Conservation (phyloP, 2,797 vertebrate genomes). For the Ciconia nigra region DNA sequence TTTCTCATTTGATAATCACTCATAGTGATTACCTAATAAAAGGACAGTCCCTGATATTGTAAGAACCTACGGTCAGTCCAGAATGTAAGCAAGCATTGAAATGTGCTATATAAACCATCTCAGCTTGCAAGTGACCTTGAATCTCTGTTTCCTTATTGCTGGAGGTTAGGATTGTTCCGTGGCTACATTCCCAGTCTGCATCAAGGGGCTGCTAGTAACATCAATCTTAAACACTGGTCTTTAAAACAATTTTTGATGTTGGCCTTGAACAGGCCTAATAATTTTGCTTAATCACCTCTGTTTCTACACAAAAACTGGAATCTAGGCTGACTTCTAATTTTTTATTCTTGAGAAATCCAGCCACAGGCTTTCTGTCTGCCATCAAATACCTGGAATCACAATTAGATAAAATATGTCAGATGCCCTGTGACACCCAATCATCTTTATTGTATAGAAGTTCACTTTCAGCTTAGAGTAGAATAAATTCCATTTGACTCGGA, state of each 20-base stretch:
- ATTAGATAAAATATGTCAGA: slow-evolving; percentile 24
- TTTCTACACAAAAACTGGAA: slow-evolving; percentile 44
- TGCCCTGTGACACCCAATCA: slow-evolving; percentile 15
- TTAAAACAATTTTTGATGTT: slow-evolving; percentile 47
- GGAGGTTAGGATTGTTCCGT: slow-evolving; percentile 51
- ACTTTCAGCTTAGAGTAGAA: slow-evolving; percentile 14
- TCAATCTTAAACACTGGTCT: slow-evolving; percentile 48
- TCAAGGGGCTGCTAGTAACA: slow-evolving; percentile 43
- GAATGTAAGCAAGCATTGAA: slow-evolving; percentile 44
- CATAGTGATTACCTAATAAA: slow-evolving; percentile 47
- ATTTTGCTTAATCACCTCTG: slow-evolving; percentile 53
- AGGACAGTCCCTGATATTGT: slow-evolving; percentile 48
- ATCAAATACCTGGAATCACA: slow-evolving; percentile 32
- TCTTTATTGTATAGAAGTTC: slow-evolving; percentile 24
- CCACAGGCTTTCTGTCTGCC: slow-evolving; percentile 6
- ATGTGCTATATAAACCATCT: slow-evolving; percentile 34
- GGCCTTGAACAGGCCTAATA: slow-evolving; percentile 55
- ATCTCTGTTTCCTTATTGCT: slow-evolving; percentile 39
- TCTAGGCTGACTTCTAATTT: slow-evolving; percentile 29
- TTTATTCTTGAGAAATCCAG: slow-evolving; percentile 31
- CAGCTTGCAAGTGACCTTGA: slow-evolving; percentile 59
- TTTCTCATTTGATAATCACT: slow-evolving; percentile 38
- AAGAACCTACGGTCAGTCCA: slow-evolving; percentile 53
- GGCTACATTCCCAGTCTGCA: slow-evolving; percentile 61
- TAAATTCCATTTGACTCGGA: slow-evolving; percentile 31